Conservation (phyloP, 1,140 invertebrate species). For the Aphaenogaster ashmeadi region DNA sequence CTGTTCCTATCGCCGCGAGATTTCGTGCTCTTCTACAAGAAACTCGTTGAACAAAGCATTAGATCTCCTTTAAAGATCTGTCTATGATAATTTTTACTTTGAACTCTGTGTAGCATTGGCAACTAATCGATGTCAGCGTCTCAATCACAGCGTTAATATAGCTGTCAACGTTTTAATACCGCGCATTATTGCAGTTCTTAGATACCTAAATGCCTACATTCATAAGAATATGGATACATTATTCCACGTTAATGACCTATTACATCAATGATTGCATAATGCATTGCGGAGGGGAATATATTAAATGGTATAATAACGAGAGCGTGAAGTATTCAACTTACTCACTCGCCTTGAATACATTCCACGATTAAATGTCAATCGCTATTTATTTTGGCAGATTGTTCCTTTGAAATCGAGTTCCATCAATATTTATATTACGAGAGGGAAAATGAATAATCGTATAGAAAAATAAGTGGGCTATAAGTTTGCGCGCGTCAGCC, state of each 20-base stretch:
- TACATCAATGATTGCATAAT: constrained; percentile 17
- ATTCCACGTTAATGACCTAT: not conserved
- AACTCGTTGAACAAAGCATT: not conserved
- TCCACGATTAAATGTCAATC: not conserved
- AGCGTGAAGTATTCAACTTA: not conserved
- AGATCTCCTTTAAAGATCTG: not conserved
- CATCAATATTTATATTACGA: constrained; percentile 34
- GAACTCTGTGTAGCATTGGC: not conserved
- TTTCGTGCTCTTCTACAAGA: not conserved
- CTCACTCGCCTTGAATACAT: not conserved
- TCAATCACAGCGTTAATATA: not conserved
- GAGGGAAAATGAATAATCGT: constrained; percentile 9
- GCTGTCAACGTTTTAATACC: too few relatives aligned
- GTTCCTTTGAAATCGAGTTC: constrained; percentile 10
- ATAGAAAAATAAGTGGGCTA: constrained; percentile 16
- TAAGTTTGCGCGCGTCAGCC: constrained; percentile 1
- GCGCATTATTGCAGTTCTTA: not conserved
- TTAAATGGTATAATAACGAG: not conserved
- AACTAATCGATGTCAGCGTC: not conserved
- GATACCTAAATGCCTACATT: not conserved
- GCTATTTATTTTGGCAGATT: not conserved
- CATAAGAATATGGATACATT: not conserved
- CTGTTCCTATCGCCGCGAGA: not conserved
- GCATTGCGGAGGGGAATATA: not conserved
- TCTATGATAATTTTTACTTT: constrained; percentile 16